Evolutionary conservation across 2,888 invertebrate genomes (phyloP), one percentile per base, ranked within the genome.

Genomic region (Parnassius mnemosyne): DNA sequence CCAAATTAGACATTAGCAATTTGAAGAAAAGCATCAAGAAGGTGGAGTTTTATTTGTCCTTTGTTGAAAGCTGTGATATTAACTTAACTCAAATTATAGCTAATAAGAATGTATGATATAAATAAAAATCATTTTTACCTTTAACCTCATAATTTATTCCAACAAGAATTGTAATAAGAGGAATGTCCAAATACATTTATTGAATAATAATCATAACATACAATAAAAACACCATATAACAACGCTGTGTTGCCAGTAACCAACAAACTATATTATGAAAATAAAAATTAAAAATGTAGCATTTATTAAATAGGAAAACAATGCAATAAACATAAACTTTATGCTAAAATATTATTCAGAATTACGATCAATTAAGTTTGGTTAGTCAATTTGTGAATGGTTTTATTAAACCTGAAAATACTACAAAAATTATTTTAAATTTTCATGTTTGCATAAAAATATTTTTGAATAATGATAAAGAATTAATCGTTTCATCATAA

Each of bases 31-130:
- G 92, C 68, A 75, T 93, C 0, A 95, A 94, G 75, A 96, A 96
- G 86, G 74, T 96, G 1, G 94, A 95, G 76, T 96, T 94, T 84
- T 94, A 94, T 82, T 81, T 96, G 65, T 94, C 95, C 0, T 96
- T 92, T 90, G 80, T 93, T 44, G 93, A 93, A 64, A 82, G 79
- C 71, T 81, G 76, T 75, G 75, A 81, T 69, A 78, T 83, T 72
- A 60, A 61, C 10, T 34, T 41, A n/a, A 16, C 16, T 16, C 43
- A 47, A 57, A 5, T 41, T 34, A 10, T 16, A 34, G 13, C 10
- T 12, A 10, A 42, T 34, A 34, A 34, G 5, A 34, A 12, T 20
- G n/a, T 20, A 42, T 46, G 9, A 7, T 50, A 25, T 47, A 65
- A 71, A 70, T 73, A 71, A 69, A 75, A 73, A 68, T 58, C 61